Evolutionary conservation across 2,888 invertebrate genomes (phyloP).

Genomic region (Aplocera efformata): DNA sequence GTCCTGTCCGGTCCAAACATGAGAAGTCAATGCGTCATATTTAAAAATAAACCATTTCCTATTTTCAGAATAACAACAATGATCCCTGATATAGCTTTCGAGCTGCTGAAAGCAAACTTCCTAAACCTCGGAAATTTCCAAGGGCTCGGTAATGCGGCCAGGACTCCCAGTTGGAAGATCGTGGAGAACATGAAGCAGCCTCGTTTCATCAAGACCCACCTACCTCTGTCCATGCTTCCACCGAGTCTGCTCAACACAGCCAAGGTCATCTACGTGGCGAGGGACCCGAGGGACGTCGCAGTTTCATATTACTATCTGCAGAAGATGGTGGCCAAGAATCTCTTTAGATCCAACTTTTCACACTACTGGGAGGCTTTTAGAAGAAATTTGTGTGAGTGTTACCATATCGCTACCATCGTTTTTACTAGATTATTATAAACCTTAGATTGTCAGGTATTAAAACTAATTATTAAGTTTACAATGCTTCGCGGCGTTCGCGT

Average conservation of each 20-base stretch:
- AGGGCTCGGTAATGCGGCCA: slow-evolving; percentile 58
- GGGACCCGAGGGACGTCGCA: slow-evolving; percentile 86
- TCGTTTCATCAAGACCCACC: slow-evolving; percentile 83
- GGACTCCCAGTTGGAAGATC: slow-evolving; percentile 53
- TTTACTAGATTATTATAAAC: no score
- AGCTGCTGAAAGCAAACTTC: slow-evolving; percentile 63
- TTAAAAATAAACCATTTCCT: no score
- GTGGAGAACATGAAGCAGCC: slow-evolving; percentile 46
- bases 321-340: slow-evolving; percentile 72
- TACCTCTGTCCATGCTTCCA: slow-evolving; percentile 82
- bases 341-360: slow-evolving; percentile 75
- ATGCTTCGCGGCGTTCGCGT: no score
- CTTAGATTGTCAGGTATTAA: no score
- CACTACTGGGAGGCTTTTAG: slow-evolving; percentile 82
- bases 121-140: slow-evolving; percentile 65
- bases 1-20: no score
- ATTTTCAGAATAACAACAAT: slow-evolving; percentile 53
- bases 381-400: slow-evolving; percentile 75
- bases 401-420: not conserved
- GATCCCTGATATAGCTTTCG: slow-evolving; percentile 62
- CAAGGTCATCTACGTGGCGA: slow-evolving; percentile 83
- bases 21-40: no score
- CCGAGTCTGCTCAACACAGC: slow-evolving; percentile 67
- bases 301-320: slow-evolving; percentile 86
- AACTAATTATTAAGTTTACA: no score